Evolutionary conservation across 1,140 invertebrate species (phyloP), one percentile per base, ranked within the genome.

Genomic region (Ptiloglossa arizonensis): DNA sequence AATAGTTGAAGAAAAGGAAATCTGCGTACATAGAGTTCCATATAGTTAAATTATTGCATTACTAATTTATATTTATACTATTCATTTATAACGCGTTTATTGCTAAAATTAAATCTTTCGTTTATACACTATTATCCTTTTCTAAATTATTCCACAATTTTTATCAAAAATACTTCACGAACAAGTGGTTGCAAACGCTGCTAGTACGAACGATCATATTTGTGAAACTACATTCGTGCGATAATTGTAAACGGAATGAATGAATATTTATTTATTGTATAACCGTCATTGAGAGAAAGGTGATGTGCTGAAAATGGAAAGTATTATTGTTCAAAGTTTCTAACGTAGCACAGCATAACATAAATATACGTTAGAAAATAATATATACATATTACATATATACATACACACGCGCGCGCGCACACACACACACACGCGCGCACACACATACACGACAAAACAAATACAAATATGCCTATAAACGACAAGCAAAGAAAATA

Each of bases 321-420:
- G 81, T 86, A 86, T 86, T 86, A 84, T 63, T 70, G 73, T 85
- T 82, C 66, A 85, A 70, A 82, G 71, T 85, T 86, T 85, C 73
- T 79, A 83, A 83, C 32, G 38, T 80, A 83, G 63, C 46, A 75
- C 60, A 81, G 71, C 73, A 70, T 82, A 80, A 75, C 70, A 62
- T 82, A 77, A 83, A 72, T 57, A 48, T 75, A 80, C 70, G 52
- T 38, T 80, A 82, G 67, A 24, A 76, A 85, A 13, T 77, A 82
- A 75, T 82, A 80, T 80, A 82, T 74, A 50, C 24, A 46, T 32
- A 56, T 48, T 24, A 64, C 6, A 52, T 80, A 76, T 64, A 80
- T 56, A 72, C 44, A 50, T 46, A 79, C 27, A 67, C 41, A 38
- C 24, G 59, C 35, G n/a, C n/a, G n/a, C n/a, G n/a, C n/a, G n/a